These are phyloP conservation scores for Drosophila pseudoobscura DNA, from an alignment of 1,140 invertebrate genomes.

Conservation along the genomic window DNA sequence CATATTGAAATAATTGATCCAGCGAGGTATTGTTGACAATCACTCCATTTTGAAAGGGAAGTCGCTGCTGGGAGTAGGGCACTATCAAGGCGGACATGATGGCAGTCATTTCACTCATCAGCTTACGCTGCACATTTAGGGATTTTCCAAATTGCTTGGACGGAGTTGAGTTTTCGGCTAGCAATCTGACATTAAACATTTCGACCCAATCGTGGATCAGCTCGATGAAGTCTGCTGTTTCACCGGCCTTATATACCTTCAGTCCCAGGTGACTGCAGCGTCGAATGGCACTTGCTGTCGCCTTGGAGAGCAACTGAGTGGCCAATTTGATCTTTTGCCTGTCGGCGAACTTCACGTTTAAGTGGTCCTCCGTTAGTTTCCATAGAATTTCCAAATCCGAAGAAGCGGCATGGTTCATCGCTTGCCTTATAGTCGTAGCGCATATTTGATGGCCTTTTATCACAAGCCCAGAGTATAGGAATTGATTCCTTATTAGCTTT, in stretches of 20 bases:
- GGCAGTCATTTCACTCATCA: not conserved
- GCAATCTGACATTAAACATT: not conserved
- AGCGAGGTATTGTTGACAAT: too few relatives aligned
- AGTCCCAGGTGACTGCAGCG: constrained; percentile 5
- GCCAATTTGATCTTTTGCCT: constrained; percentile 15
- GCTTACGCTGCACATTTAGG: not conserved
- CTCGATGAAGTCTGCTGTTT: constrained; percentile 19
- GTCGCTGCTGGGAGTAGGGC: not conserved
- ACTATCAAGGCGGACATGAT: not conserved
- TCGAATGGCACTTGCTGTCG: constrained; percentile 12
- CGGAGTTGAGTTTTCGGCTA: too few relatives aligned
- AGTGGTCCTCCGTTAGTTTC: constrained; percentile 3
- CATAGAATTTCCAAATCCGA: not conserved
- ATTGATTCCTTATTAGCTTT: constrained; percentile 12
- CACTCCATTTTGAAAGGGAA: not conserved
- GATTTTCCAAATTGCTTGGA: not conserved
- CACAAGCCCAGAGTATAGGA: not conserved
- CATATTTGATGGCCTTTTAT: too few relatives aligned
- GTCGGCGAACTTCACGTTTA: not conserved
- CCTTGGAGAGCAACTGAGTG: constrained; percentile 14
- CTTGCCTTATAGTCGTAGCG: not conserved
- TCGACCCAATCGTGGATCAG: constrained; percentile 21
- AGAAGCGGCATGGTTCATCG: not conserved
- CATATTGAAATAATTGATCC: too few relatives aligned
- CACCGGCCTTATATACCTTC: constrained; percentile 3